Conservation (phyloP, 2,888 invertebrate species). For the Didymodactylos carnosus region DNA sequence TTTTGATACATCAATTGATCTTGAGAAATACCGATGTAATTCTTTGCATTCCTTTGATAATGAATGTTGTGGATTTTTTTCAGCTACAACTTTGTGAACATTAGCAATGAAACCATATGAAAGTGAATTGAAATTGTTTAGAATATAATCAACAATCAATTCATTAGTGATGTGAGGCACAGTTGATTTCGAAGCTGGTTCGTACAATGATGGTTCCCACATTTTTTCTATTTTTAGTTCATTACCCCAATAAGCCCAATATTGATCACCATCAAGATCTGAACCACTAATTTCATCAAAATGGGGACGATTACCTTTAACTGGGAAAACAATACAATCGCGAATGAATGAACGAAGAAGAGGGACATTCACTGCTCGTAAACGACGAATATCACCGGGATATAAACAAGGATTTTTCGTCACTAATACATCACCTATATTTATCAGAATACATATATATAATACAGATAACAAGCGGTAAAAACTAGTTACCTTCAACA, state of each 20-base stretch:
- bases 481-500: neutral
- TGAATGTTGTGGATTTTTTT: neutral
- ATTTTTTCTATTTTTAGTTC: neutral
- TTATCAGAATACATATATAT: neutral
- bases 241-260: neutral
- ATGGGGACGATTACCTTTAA: neutral
- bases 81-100: neutral
- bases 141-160: neutral
- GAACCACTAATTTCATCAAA: neutral
- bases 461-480: neutral
- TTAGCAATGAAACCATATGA: neutral
- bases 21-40: neutral
- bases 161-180: neutral
- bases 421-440: neutral
- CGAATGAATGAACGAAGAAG: neutral
- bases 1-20: neutral
- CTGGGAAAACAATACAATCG: neutral
- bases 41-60: neutral
- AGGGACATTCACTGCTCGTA: neutral
- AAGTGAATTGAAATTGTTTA: neutral
- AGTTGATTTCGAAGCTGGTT: neutral
- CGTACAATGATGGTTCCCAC: neutral
- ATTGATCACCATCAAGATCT: neutral
- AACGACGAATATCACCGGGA: neutral
- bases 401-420: neutral